Conservation (phyloP, 2,113 vertebrate genomes). For the Reinhardtius hippoglossoides region DNA sequence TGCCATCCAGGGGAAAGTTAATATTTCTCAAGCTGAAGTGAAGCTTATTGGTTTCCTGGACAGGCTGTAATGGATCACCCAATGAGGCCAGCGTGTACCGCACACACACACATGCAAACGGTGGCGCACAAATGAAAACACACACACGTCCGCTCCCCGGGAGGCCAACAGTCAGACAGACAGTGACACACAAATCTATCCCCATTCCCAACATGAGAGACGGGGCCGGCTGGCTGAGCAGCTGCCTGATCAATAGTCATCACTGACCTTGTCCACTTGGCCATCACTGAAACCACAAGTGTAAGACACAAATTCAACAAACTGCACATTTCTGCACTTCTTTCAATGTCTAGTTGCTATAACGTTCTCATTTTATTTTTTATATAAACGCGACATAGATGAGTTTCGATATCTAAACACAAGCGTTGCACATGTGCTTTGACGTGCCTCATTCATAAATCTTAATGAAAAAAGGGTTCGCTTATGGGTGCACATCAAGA, state of each 20-base stretch:
- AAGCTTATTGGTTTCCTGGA: conserved; percentile 78
- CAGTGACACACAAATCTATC: conserved; percentile 80
- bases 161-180: conserved; percentile 73
- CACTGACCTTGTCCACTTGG: conserved; percentile 78
- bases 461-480: conserved; percentile 15
- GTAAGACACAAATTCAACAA: conserved; percentile 62
- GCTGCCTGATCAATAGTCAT: conserved; percentile 83
- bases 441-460: not conserved
- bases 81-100: conserved; percentile 38
- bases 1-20: conserved; percentile 70
- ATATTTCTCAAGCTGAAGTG: conserved; percentile 77
- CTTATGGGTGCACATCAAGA: conserved; percentile 13
- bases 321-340: conserved; percentile 16
- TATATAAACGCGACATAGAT: not conserved
- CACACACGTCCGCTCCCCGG: conserved; percentile 54
- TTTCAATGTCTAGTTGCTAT: conserved; percentile 10
- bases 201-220: conserved; percentile 69
- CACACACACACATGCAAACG: conserved; percentile 35
- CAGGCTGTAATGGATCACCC: conserved; percentile 78
- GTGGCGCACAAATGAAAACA: conserved; percentile 53
- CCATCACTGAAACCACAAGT: conserved; percentile 68
- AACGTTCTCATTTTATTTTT: not conserved
- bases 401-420: not conserved
- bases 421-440: not conserved
- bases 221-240: conserved; percentile 67